These are phyloP conservation scores for Tragelaphus eurycerus DNA, from an alignment of 2,797 vertebrate genomes.

Conservation along the genomic window DNA sequence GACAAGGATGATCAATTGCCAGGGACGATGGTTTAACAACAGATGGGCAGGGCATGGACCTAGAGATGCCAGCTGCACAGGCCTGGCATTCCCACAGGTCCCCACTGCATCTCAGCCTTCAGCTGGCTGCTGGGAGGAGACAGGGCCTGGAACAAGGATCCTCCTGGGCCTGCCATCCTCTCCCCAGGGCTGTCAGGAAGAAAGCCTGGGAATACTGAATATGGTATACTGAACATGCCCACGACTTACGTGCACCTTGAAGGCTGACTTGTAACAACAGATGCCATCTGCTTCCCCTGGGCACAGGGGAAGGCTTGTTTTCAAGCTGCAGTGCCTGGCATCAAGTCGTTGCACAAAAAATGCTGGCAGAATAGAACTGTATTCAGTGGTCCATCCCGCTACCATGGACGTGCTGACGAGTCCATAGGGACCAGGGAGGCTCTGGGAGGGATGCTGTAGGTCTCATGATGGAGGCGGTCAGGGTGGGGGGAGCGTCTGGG, in stretches of 20 bases:
- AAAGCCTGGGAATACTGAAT: not conserved
- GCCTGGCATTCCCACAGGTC: not conserved
- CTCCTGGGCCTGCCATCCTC: not conserved
- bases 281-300: not conserved
- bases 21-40: not conserved
- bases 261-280: not conserved
- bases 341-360: not conserved
- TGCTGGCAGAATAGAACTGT: not conserved
- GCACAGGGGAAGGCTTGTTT: not conserved
- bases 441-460: accelerated
- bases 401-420: accelerated
- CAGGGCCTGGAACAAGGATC: not conserved
- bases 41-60: accelerated
- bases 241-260: not conserved
- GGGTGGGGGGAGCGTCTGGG: not conserved
- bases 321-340: not conserved
- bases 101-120: not conserved
- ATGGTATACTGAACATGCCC: too few species aligned
- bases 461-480: not conserved
- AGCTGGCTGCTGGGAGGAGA: not conserved
- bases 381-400: not conserved
- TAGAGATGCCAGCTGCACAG: not conserved
- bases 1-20: not conserved
- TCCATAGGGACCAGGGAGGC: not conserved
- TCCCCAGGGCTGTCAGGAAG: not conserved